Percentiles rank a stretch among this genome's conserved stretches.
Conservation (phyloP, 2,888 invertebrate genomes). For the Chaetoderma sp. region DNA sequence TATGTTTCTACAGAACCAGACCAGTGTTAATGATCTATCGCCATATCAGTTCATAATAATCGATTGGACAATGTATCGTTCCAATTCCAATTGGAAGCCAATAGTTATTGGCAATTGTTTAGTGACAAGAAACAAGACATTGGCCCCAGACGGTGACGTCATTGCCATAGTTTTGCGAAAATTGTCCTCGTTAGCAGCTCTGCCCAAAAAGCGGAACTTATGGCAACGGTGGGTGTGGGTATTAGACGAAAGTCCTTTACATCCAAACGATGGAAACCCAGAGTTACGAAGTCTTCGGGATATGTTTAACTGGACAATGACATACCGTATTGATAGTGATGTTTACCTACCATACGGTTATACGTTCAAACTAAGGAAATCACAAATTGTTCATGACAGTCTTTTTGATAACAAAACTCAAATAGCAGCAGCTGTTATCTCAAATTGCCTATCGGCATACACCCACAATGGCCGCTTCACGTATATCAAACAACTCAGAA, state of each 20-base stretch:
- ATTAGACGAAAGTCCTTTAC: slow-evolving; percentile 4
- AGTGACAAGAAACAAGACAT: too few species aligned
- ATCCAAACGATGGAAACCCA: background rate
- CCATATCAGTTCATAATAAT: too few species aligned
- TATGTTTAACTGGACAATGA: slow-evolving; percentile 9
- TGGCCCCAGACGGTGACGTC: background rate
- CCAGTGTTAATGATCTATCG: too few species aligned
- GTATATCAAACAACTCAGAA: background rate
- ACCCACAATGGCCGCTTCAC: background rate
- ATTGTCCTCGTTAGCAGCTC: background rate
- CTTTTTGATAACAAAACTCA: background rate
- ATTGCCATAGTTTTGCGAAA: background rate
- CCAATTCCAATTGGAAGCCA: too few species aligned
- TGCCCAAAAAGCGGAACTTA: background rate
- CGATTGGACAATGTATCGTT: too few species aligned
- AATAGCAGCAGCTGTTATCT: background rate
- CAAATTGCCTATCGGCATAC: background rate
- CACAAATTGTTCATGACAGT: too few species aligned
- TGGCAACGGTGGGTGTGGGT: slow-evolving; percentile 10
- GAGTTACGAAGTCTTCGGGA: background rate
- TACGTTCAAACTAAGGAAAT: too few species aligned
- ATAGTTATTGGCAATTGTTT: too few species aligned
- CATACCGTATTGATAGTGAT: background rate
- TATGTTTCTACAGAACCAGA: too few species aligned
- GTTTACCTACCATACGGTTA: background rate